Evolutionary conservation across 2,113 vertebrate species (phyloP).

Genomic region (Grammomys dolichurus): DNA sequence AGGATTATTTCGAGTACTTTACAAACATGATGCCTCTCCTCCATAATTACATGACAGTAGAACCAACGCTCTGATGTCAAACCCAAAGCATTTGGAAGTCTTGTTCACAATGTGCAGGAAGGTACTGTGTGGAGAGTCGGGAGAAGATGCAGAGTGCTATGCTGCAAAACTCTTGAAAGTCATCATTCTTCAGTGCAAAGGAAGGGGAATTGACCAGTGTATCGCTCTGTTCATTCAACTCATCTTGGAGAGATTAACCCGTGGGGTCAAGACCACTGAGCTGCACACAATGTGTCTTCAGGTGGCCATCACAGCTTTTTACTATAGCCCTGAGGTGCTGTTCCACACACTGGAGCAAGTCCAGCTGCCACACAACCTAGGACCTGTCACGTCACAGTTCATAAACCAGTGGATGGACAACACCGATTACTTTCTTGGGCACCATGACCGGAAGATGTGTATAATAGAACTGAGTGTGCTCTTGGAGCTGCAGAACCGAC

Average conservation of each 20-base stretch:
- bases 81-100: constrained; percentile 96
- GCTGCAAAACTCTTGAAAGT: constrained; percentile 98
- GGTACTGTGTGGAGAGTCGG: constrained; percentile 94
- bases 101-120: constrained; percentile 99
- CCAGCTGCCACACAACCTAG: constrained; percentile 94
- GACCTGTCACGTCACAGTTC: constrained; percentile 96
- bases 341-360: constrained; percentile 95
- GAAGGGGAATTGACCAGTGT: constrained; percentile 97
- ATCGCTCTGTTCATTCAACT: constrained; percentile 97
- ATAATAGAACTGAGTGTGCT: constrained; percentile 97
- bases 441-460: constrained; percentile 98
- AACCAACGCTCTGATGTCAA: constrained; percentile 95
- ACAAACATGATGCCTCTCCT: constrained; percentile 99
- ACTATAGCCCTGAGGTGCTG: constrained; percentile 95
- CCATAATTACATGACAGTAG: constrained; percentile 99
- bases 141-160: constrained; percentile 97
- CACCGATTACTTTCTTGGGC: constrained; percentile 97
- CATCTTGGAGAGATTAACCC: constrained; percentile 95
- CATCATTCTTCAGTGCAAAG: constrained; percentile 96
- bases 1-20: constrained; percentile 97
- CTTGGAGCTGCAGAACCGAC: constrained; percentile 94
- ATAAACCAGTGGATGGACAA: constrained; percentile 99
- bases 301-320: constrained; percentile 96
- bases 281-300: constrained; percentile 98
- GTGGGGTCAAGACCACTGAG: constrained; percentile 96